Conservation (phyloP, 2,797 vertebrate species). For the Danio choprae region DNA sequence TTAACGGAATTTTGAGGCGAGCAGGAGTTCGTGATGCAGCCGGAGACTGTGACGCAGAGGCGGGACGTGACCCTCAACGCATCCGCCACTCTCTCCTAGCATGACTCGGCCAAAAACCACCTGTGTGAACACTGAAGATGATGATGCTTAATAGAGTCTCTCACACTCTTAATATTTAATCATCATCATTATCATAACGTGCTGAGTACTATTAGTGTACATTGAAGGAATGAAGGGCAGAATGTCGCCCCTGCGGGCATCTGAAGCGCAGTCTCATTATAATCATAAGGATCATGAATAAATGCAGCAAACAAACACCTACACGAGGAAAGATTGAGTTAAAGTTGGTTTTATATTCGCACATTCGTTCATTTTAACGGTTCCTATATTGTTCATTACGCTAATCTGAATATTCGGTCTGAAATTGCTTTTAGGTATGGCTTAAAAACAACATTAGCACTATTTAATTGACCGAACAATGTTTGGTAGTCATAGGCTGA, state of each 20-base stretch:
- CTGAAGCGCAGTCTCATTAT: not conserved
- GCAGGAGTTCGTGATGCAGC: not conserved
- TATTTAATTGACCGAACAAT: no score
- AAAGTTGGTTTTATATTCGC: no score
- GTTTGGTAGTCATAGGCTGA: no score
- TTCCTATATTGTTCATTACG: no score
- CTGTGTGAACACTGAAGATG: not conserved
- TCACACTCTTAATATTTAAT: not conserved
- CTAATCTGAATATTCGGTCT: no score
- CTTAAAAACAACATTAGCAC: no score
- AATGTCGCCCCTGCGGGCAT: not conserved
- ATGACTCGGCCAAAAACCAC: not conserved
- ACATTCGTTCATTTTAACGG: no score
- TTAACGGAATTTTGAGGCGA: not conserved
- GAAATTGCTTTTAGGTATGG: no score
- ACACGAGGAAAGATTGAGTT: no score
- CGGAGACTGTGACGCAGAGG: conserved; percentile 81
- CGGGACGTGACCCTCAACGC: conserved; percentile 74
- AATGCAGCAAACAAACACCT: no score
- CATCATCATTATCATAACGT: no score
- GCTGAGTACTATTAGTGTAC: not conserved
- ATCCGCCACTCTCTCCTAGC: conserved; percentile 53
- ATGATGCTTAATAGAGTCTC: not conserved
- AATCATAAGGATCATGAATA: no score
- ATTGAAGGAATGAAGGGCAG: not conserved